Evolutionary conservation across 1,140 invertebrate species (phyloP).

Genomic region (Euglossa dilemma): DNA sequence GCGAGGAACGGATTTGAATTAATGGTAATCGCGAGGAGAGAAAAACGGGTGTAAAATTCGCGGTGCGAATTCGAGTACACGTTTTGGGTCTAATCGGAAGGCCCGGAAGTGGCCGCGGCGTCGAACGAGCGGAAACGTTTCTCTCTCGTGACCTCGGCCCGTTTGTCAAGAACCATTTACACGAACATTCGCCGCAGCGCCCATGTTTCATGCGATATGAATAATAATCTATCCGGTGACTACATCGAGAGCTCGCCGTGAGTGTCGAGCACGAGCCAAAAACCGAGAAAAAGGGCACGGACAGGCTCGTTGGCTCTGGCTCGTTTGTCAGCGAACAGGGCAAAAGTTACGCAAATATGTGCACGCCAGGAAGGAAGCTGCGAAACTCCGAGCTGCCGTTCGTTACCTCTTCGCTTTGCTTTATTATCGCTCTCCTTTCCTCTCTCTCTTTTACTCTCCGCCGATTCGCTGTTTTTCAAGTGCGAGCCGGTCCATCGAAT

Average conservation of each 20-base stretch:
- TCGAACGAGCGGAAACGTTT: slow-evolving; percentile 36
- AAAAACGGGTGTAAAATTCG: background rate
- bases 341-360: slow-evolving; percentile 71
- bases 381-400: background rate
- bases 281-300: slow-evolving; percentile 30
- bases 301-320: slow-evolving; percentile 47
- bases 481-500: background rate
- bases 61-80: background rate
- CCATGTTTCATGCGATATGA: slow-evolving; percentile 80
- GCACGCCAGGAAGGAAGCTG: background rate
- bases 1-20: no score
- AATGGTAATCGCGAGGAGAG: background rate
- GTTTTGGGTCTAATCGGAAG: background rate
- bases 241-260: slow-evolving; percentile 60
- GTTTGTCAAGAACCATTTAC: slow-evolving; percentile 45
- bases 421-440: background rate
- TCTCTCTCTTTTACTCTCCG: background rate
- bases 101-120: slow-evolving; percentile 1
- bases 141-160: slow-evolving; percentile 37
- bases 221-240: slow-evolving; percentile 75
- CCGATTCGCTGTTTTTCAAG: no score
- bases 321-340: slow-evolving; percentile 52
- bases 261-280: slow-evolving; percentile 41
- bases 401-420: background rate
- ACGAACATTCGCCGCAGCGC: slow-evolving; percentile 76